Conservation (phyloP, 2,888 invertebrate species). For the Athalia cordata region DNA sequence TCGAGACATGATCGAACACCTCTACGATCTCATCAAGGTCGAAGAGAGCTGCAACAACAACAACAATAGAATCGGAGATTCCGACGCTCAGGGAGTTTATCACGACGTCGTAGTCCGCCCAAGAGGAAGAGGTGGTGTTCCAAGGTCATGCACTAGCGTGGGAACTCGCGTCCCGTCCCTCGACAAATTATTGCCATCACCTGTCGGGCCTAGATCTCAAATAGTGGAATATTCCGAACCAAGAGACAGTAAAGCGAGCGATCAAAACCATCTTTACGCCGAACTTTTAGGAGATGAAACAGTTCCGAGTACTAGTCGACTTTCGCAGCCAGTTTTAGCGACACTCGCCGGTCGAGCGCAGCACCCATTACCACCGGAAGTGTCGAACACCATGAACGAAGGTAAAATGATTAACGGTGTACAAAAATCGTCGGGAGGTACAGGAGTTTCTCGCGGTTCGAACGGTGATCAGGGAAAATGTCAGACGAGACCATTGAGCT, state of each 20-base stretch:
- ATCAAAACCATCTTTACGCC: conserved; percentile 78
- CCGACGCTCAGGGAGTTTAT: conserved; percentile 76
- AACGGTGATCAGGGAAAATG: conserved; percentile 59
- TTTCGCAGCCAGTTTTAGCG: conserved; percentile 64
- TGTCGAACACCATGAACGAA: conserved; percentile 59
- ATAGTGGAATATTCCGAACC: conserved; percentile 75
- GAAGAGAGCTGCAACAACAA: conserved; percentile 80
- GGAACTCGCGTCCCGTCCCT: conserved; percentile 78
- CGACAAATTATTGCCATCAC: conserved; percentile 76
- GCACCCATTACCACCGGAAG: conserved; percentile 67
- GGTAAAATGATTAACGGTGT: conserved; percentile 30
- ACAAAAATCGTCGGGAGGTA: conserved; percentile 7
- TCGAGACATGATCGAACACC: conserved; percentile 84
- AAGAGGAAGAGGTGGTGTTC: conserved; percentile 70
- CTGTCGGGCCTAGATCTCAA: conserved; percentile 63
- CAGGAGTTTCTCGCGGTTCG: conserved; percentile 40
- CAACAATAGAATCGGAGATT: conserved; percentile 63
- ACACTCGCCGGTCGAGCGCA: conserved; percentile 64
- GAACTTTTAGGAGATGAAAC: conserved; percentile 76
- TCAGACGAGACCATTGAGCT: conserved; percentile 76
- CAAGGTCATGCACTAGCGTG: conserved; percentile 75
- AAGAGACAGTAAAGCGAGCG: conserved; percentile 66
- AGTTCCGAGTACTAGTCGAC: conserved; percentile 72
- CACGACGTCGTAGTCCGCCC: conserved; percentile 76
- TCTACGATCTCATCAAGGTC: conserved; percentile 84